phyloP scores from a whole-genome alignment of 2,888 invertebrate species.

The Lordiphosa fenestrarum region DNA sequence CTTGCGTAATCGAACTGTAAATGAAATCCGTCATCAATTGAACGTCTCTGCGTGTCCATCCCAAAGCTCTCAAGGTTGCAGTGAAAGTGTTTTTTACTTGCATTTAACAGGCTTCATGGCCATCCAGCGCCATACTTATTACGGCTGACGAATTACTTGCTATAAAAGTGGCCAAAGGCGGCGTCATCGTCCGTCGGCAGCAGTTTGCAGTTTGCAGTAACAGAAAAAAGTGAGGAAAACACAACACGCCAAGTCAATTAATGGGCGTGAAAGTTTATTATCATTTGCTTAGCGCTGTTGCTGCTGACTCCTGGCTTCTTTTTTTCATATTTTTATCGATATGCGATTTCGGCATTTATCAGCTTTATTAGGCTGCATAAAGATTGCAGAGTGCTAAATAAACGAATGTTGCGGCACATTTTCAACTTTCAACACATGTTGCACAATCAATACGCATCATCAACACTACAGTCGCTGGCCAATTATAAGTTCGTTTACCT shows the following conservation, averaged over 20 bases:
- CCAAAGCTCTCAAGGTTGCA: constrained; percentile 64
- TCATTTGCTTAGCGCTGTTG: constrained; percentile 51
- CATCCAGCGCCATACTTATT: constrained; percentile 19
- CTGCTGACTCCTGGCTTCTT: constrained; percentile 17
- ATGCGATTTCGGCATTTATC: constrained; percentile 43
- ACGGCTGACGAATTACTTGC: constrained; percentile 70
- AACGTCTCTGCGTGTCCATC: constrained; percentile 27
- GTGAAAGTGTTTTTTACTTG: constrained; percentile 73
- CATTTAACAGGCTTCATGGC: constrained; percentile 67
- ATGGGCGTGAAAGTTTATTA: constrained; percentile 75
- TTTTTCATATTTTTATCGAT: constrained; percentile 18
- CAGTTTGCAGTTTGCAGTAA: constrained; percentile 27
- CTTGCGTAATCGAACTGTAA: constrained; percentile 60
- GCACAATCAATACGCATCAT: constrained; percentile 45
- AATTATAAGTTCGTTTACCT: constrained; percentile 74
- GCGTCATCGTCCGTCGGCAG: constrained; percentile 27
- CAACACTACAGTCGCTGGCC: constrained; percentile 50
- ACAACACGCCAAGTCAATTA: constrained; percentile 63
- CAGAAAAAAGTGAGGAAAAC: constrained; percentile 24
- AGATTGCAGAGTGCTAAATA: constrained; percentile 45
- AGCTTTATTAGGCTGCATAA: constrained; percentile 53
- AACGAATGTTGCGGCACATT: constrained; percentile 26
- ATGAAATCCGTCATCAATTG: constrained; percentile 58
- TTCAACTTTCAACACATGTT: constrained; percentile 31
- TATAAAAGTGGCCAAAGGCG: constrained; percentile 46